These are phyloP conservation scores for Poecilus cupreus DNA, from an alignment of 2,888 invertebrate species.

Conservation along the genomic window DNA sequence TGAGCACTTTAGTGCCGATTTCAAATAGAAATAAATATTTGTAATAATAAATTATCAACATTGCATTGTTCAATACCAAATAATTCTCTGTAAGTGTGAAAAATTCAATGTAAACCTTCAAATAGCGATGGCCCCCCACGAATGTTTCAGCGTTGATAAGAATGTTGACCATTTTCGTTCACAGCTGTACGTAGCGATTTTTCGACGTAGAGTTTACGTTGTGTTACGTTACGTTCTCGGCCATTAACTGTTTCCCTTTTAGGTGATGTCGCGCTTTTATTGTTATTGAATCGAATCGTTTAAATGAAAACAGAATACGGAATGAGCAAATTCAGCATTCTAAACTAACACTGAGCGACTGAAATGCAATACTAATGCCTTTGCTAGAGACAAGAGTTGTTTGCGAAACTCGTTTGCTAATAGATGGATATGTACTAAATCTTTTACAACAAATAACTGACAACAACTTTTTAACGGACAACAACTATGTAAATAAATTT, in stretches of 20 bases:
- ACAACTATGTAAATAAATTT: too few species aligned
- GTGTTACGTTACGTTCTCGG: slow-evolving; percentile 33
- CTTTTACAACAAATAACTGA: background rate
- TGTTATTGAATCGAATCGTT: slow-evolving; percentile 45
- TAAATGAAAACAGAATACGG: slow-evolving; percentile 24
- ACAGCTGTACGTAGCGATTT: slow-evolving; percentile 10
- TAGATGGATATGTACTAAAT: background rate
- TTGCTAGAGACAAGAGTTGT: too few species aligned
- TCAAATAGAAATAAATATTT: too few species aligned
- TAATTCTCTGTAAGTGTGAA: background rate
- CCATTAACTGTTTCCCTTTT: slow-evolving; percentile 41
- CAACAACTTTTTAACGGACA: too few species aligned
- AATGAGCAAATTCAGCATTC: slow-evolving; percentile 28
- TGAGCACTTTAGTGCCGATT: too few species aligned
- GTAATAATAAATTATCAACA: too few species aligned
- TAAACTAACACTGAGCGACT: background rate
- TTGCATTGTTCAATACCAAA: background rate
- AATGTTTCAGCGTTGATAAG: background rate
- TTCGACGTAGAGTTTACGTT: background rate
- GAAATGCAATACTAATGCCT: background rate
- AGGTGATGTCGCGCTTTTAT: slow-evolving; percentile 40
- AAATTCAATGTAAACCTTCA: background rate
- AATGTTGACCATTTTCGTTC: background rate
- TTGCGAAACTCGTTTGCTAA: too few species aligned
- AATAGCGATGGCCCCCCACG: background rate